Evolutionary conservation across 2,888 invertebrate genomes (phyloP).

Genomic region (Orgyia antiqua): DNA sequence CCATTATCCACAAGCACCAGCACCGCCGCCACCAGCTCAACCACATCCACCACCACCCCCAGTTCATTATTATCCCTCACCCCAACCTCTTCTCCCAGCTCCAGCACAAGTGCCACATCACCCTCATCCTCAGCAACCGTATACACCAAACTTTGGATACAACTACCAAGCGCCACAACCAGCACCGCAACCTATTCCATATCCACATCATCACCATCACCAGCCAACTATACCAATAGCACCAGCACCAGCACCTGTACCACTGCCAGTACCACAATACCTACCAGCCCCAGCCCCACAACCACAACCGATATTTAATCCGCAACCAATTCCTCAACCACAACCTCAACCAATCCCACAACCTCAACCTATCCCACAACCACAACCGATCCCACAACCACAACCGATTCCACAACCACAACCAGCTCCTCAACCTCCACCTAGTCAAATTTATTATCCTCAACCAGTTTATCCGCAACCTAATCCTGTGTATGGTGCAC

Average conservation of each 20-base stretch:
- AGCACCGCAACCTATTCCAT: constrained; percentile 13
- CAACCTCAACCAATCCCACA: constrained; percentile 8
- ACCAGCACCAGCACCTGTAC: constrained; percentile 7
- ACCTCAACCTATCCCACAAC: constrained; percentile 8
- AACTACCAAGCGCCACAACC: constrained; percentile 33
- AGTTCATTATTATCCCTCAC: too few relatives aligned
- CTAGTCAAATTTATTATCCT: constrained; percentile 11
- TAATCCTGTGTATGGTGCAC: not conserved
- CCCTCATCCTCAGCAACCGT: constrained; percentile 25
- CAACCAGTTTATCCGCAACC: constrained; percentile 9
- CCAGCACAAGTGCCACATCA: constrained; percentile 22
- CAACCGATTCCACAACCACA: constrained; percentile 17
- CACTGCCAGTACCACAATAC: constrained; percentile 2
- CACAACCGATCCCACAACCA: constrained; percentile 7
- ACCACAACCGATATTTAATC: not conserved
- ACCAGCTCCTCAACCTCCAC: constrained; percentile 19
- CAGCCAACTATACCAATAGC: too few relatives aligned
- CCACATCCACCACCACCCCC: constrained; percentile 26
- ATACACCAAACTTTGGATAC: constrained; percentile 33
- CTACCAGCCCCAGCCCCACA: constrained; percentile 9
- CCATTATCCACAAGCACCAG: constrained; percentile 39
- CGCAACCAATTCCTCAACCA: constrained; percentile 10
- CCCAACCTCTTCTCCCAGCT: not conserved
- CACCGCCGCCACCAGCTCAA: constrained; percentile 28
- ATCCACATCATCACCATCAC: constrained; percentile 11